These are phyloP conservation scores for Ivindomyrus marchei DNA, from an alignment of 2,113 vertebrate species.

Conservation along the genomic window DNA sequence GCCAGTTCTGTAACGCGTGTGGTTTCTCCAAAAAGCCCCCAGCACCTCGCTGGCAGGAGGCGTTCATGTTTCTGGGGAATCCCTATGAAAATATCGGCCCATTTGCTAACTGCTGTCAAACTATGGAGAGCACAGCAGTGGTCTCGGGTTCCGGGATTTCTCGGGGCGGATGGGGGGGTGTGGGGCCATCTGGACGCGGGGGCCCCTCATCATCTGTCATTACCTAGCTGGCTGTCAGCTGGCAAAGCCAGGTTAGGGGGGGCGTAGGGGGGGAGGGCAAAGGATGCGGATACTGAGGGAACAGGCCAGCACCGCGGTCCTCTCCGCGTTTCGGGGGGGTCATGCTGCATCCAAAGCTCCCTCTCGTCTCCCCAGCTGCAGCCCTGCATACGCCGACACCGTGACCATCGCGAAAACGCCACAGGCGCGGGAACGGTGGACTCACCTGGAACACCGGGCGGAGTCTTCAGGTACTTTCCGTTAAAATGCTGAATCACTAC, in stretches of 20 bases:
- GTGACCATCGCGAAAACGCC: not conserved
- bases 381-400: not conserved
- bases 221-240: not conserved
- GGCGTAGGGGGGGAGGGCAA: not conserved
- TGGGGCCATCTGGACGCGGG: not conserved
- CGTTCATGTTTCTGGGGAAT: not conserved
- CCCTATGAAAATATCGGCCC: not conserved
- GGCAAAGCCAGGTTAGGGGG: not conserved
- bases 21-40: not conserved
- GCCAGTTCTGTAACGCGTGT: not conserved
- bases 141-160: not conserved
- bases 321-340: not conserved
- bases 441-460: slow-evolving; percentile 80
- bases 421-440: not conserved
- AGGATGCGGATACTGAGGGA: not conserved
- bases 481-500: slow-evolving; percentile 89
- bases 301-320: not conserved
- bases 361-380: not conserved
- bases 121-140: not conserved
- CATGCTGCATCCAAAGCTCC: not conserved
- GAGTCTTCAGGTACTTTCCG: slow-evolving; percentile 86
- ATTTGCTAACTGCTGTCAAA: not conserved
- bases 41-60: not conserved
- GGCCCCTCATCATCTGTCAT: not conserved
- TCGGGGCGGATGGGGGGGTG: not conserved